These are phyloP conservation scores for Marcusenius ussheri DNA, from an alignment of 2,113 vertebrate species.

Conservation along the genomic window DNA sequence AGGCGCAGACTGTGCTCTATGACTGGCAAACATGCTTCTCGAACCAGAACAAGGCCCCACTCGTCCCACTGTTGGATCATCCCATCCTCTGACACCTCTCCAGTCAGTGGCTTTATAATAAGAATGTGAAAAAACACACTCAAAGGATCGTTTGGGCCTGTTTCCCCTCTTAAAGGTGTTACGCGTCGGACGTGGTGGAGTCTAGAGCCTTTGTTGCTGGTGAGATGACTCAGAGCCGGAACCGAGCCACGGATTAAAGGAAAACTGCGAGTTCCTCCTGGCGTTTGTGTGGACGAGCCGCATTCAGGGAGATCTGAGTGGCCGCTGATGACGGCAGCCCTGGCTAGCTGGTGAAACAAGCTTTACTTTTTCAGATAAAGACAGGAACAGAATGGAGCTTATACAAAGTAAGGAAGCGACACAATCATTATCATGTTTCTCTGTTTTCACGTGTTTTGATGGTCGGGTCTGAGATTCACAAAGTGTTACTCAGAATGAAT, in stretches of 20 bases:
- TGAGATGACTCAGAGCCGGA: neutral
- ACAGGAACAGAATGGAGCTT: constrained; percentile 15
- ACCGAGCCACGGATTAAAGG: neutral
- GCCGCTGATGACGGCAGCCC: neutral
- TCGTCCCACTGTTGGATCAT: neutral
- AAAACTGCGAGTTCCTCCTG: neutral
- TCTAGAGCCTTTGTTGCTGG: constrained; percentile 9
- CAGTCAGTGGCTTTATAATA: neutral
- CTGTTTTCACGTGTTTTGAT: neutral
- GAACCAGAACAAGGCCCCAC: neutral
- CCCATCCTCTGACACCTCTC: constrained; percentile 1
- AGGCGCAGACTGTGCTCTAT: neutral
- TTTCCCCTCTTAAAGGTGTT: neutral
- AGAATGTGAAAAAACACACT: neutral
- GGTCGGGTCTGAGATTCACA: neutral
- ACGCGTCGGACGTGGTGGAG: constrained; percentile 26
- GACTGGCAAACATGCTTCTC: neutral
- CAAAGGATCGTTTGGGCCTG: neutral
- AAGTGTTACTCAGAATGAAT: neutral
- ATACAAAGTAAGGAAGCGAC: neutral
- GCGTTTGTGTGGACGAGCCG: neutral
- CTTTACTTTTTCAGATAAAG: constrained; percentile 27
- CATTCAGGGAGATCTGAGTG: neutral
- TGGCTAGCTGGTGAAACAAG: neutral
- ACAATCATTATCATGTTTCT: constrained; percentile 6